A percentile compares a stretch with the other conserved stretches of the same genome.
phyloP scores from a whole-genome alignment of 2,797 vertebrate genomes.

The Myiothlypis coronata region DNA sequence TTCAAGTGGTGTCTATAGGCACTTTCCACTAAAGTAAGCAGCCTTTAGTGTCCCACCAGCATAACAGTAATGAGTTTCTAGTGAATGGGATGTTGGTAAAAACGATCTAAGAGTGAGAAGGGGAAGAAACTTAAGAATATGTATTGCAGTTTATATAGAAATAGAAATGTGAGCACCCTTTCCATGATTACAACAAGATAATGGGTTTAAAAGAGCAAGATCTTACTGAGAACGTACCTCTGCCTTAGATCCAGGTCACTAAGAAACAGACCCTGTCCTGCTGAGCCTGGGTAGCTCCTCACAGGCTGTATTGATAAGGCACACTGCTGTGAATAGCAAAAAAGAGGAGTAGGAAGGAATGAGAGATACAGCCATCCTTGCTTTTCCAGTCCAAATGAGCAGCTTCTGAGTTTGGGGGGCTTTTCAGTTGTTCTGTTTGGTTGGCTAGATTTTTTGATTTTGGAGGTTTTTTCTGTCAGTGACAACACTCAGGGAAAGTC shows the following conservation, averaged over 20 bases:
- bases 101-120: background rate
- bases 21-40: background rate
- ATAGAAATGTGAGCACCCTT: background rate
- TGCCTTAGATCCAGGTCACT: background rate
- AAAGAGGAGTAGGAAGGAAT: background rate
- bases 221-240: background rate
- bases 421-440: background rate
- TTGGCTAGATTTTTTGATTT: background rate
- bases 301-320: background rate
- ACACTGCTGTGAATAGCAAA: background rate
- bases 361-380: background rate
- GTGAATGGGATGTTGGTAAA: background rate
- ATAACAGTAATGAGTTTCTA: background rate
- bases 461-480: background rate
- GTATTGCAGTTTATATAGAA: background rate
- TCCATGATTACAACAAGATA: background rate
- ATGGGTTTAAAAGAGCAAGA: background rate
- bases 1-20: background rate
- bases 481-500: background rate
- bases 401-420: background rate
- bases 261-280: background rate
- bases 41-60: background rate
- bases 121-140: background rate
- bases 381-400: background rate
- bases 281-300: background rate